Conservation (phyloP, 1,140 invertebrate genomes). For the Drosophila ambigua region DNA sequence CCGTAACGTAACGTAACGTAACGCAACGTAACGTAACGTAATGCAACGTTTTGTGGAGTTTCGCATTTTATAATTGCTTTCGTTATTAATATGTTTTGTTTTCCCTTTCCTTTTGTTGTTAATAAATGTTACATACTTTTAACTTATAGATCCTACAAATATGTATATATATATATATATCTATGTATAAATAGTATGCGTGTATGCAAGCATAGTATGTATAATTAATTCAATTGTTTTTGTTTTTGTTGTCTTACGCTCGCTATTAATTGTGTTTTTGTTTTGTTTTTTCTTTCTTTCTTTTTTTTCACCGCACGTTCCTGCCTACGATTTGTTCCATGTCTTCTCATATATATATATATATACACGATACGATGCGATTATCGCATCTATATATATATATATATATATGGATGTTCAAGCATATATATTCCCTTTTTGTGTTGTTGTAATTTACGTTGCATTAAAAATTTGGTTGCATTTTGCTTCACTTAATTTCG, state of each 20-base stretch:
- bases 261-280: conserved; percentile 74
- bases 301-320: conserved; percentile 82
- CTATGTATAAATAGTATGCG: conserved; percentile 45
- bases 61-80: conserved; percentile 72
- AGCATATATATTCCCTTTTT: conserved; percentile 54
- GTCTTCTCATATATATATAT: conserved; percentile 58
- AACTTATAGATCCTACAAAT: conserved; percentile 57
- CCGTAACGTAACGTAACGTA: background rate
- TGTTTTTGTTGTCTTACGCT: conserved; percentile 47
- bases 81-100: conserved; percentile 55
- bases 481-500: conserved; percentile 50
- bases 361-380: conserved; percentile 6
- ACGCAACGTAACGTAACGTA: no score
- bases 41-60: conserved; percentile 66
- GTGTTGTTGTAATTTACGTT: conserved; percentile 71
- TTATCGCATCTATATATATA: conserved; percentile 35
- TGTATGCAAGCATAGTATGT: conserved; percentile 69
- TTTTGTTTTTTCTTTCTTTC: conserved; percentile 50
- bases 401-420: conserved; percentile 58
- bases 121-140: conserved; percentile 71
- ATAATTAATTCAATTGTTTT: conserved; percentile 71
- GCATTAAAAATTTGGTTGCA: conserved; percentile 58
- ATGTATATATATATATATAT: conserved; percentile 9
- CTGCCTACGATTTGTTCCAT: conserved; percentile 84
- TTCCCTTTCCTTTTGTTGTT: conserved; percentile 20